A percentile compares a stretch with the other conserved stretches of the same genome.
phyloP scores from a whole-genome alignment of 2,113 vertebrate genomes.

The Rhombomys opimus region DNA sequence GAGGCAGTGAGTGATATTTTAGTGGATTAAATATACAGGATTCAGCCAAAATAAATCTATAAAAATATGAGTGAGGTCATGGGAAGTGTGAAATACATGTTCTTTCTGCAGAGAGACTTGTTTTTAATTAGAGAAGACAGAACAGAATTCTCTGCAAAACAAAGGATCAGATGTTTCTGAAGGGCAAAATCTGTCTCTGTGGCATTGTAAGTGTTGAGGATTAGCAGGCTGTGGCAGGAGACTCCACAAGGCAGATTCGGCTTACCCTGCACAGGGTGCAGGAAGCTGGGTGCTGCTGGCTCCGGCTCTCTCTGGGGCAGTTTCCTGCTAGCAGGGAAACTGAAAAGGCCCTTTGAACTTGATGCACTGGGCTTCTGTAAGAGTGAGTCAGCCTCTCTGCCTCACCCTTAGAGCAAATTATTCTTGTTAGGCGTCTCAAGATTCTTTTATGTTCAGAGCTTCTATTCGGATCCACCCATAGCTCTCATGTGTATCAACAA shows the following conservation, averaged over 20 bases:
- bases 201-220: conserved; percentile 15
- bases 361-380: conserved; percentile 12
- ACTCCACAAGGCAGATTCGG: conserved; percentile 34
- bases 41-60: conserved; percentile 57
- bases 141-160: conserved; percentile 55
- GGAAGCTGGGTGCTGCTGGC: neutral
- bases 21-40: conserved; percentile 6
- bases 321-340: conserved; percentile 38
- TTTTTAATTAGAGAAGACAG: conserved; percentile 65
- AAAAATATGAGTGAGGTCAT: conserved; percentile 32
- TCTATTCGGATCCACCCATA: neutral
- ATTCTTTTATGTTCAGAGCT: neutral
- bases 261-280: conserved; percentile 46
- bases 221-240: conserved; percentile 10
- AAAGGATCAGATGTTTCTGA: conserved; percentile 67
- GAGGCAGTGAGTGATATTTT: neutral
- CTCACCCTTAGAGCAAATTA: neutral
- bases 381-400: neutral
- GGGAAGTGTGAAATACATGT: conserved; percentile 7
- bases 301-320: conserved; percentile 25
- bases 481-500: conserved; percentile 53
- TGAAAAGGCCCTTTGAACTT: conserved; percentile 48
- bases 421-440: neutral
- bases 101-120: conserved; percentile 43
- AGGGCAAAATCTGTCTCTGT: conserved; percentile 63